Evolutionary conservation across 2,888 invertebrate species (phyloP).

Genomic region (Cephus runcator): DNA sequence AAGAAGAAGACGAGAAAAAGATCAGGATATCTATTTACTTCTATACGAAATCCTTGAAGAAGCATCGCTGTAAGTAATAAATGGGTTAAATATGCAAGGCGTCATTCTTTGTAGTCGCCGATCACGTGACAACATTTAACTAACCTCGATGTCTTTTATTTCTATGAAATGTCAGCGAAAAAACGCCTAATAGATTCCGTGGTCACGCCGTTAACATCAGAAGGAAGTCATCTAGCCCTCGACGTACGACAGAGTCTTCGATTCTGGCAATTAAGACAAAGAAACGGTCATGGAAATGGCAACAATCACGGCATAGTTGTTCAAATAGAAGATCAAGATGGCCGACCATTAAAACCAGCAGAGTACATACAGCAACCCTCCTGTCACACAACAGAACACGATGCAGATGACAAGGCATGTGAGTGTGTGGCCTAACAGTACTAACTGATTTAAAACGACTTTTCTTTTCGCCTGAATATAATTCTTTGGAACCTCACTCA

Average conservation of each 20-base stretch:
- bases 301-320: constrained; percentile 68
- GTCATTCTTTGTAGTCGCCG: not conserved
- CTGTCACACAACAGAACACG: constrained; percentile 43
- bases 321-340: constrained; percentile 73
- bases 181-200: constrained; percentile 60
- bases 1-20: constrained; percentile 68
- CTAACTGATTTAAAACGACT: constrained; percentile 45
- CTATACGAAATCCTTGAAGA: constrained; percentile 70
- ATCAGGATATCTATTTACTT: constrained; percentile 71
- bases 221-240: constrained; percentile 54
- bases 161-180: constrained; percentile 40
- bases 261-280: constrained; percentile 51
- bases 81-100: not conserved
- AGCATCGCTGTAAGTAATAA: constrained; percentile 67
- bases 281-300: constrained; percentile 34
- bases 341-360: constrained; percentile 66
- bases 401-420: constrained; percentile 63
- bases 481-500: not conserved
- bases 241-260: constrained; percentile 56
- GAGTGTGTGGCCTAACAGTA: constrained; percentile 65
- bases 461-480: not conserved
- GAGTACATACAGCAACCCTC: constrained; percentile 66
- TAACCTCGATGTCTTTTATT: not conserved
- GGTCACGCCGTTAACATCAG: constrained; percentile 50
- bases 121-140: not conserved